Conservation (phyloP, 2,113 vertebrate genomes). For the Apteryx mantelli region DNA sequence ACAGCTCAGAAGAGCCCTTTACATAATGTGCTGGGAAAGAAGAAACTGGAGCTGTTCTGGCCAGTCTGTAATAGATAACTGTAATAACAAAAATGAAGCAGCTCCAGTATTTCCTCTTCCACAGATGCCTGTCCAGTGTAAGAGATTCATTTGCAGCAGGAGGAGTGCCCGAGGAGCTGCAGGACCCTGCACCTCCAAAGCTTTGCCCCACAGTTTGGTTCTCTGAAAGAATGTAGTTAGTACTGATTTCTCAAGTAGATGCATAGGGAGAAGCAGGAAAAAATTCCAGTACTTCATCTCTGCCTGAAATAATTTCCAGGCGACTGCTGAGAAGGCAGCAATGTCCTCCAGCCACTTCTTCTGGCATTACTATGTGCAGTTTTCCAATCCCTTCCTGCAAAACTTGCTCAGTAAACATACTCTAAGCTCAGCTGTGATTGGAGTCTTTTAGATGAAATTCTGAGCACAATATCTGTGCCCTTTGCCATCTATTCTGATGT, state of each 20-base stretch:
- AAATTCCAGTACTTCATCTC: background rate
- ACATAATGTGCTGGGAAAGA: background rate
- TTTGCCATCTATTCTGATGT: background rate
- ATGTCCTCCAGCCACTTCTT: background rate
- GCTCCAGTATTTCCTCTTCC: background rate
- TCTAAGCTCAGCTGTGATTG: background rate
- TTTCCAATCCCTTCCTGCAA: background rate
- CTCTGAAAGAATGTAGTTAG: background rate
- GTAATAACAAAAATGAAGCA: background rate
- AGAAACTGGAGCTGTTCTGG: background rate
- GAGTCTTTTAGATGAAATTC: background rate
- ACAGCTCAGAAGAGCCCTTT: background rate
- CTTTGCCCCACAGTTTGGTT: background rate
- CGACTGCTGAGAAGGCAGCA: background rate
- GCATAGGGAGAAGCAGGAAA: background rate
- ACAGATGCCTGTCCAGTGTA: fast-evolving
- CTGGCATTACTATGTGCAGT: background rate
- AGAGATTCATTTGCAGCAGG: background rate
- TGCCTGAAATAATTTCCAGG: background rate
- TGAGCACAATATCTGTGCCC: background rate
- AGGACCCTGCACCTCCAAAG: background rate
- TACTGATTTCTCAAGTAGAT: background rate
- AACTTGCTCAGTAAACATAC: background rate
- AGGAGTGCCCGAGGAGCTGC: background rate
- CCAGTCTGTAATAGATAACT: background rate